Evolutionary conservation across 1,140 invertebrate genomes (phyloP), one percentile per base, ranked within the genome.

Genomic region (Macrostomum lignano): DNA sequence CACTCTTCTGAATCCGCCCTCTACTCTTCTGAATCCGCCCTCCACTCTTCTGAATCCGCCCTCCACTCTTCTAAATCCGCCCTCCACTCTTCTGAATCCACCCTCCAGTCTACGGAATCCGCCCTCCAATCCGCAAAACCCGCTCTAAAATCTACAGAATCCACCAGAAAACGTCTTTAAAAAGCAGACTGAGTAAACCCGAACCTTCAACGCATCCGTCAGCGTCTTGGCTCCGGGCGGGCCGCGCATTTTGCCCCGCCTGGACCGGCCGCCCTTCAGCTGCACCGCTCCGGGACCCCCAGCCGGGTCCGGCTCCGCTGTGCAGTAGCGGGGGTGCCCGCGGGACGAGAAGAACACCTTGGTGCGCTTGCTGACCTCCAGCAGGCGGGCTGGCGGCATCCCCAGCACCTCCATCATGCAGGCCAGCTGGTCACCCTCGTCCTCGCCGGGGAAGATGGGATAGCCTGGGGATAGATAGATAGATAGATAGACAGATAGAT

Each of bases 341-440:
- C 23, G 9, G 13, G 23, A 24, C 9, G 56, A 65, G 38, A 96
- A 79, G 51, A 94, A 96, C 47, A 78, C 82, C 51, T 84, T 75
- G n/a, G 76, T 67, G 21, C 84, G 63, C 55, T 91, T 93, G n/a
- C 78, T 79, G 46, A 70, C 69, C 31, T 88, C 74, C 15, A 93
- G 60, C 13, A 94, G 57, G 47, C 72, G 72, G 46, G 72, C 68
- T 9, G 81, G 78, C 19, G 91, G 91, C 74, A 93, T 82, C n/a
- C 84, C 86, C 10, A 88, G 61, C 5, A 98, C 62, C 61, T 98
- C 91, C 43, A 98, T 88, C 43, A 96, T 94, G 50, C 84, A 86
- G 4, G 86, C 82, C 47, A 98, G 64, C 31, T 42, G 40, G 26
- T 42, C 41, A 15, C 13, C 10, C 17, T 39, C 38, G 25, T 39